These are phyloP conservation scores for Drosophila malerkotliana DNA, from an alignment of 1,140 invertebrate genomes.

Conservation along the genomic window DNA sequence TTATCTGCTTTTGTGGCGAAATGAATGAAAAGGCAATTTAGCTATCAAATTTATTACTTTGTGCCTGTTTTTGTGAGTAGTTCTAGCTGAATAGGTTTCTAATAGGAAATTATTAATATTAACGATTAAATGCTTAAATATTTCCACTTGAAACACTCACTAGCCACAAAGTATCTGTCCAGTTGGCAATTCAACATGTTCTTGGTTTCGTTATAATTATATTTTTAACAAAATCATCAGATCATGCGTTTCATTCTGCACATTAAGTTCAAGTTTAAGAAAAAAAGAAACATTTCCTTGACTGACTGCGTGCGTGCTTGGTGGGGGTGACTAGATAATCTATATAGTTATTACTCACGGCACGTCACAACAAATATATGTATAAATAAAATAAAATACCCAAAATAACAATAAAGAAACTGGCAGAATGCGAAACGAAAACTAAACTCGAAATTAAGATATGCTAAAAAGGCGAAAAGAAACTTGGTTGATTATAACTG, in stretches of 20 bases:
- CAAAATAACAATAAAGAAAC: constrained; percentile 9
- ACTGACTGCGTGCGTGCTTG: constrained; percentile 57
- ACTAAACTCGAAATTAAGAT: constrained; percentile 75
- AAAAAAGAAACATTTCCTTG: constrained; percentile 36
- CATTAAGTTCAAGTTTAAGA: constrained; percentile 28
- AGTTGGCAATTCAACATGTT: too few relatives aligned
- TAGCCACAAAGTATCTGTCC: background rate
- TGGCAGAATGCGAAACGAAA: constrained; percentile 43
- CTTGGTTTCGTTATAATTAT: constrained; percentile 1
- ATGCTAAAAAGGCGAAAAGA: constrained; percentile 69
- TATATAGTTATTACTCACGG: constrained; percentile 77
- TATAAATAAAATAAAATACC: constrained; percentile 40
- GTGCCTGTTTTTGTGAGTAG: constrained; percentile 25
- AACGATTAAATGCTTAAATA: too few relatives aligned
- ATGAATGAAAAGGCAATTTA: constrained; percentile 74
- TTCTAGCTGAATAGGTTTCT: constrained; percentile 25
- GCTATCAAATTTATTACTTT: constrained; percentile 72
- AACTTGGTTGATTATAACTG: constrained; percentile 51
- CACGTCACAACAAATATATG: constrained; percentile 74
- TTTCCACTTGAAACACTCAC: constrained; percentile 4
- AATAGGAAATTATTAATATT: too few relatives aligned
- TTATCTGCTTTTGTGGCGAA: constrained; percentile 64
- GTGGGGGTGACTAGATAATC: constrained; percentile 32
- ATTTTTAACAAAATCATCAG: constrained; percentile 9
- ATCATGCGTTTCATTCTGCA: constrained; percentile 21